A percentile compares a stretch with the other conserved stretches of the same genome.
phyloP scores from a whole-genome alignment of 2,888 invertebrate genomes.

The Dicycla oo region DNA sequence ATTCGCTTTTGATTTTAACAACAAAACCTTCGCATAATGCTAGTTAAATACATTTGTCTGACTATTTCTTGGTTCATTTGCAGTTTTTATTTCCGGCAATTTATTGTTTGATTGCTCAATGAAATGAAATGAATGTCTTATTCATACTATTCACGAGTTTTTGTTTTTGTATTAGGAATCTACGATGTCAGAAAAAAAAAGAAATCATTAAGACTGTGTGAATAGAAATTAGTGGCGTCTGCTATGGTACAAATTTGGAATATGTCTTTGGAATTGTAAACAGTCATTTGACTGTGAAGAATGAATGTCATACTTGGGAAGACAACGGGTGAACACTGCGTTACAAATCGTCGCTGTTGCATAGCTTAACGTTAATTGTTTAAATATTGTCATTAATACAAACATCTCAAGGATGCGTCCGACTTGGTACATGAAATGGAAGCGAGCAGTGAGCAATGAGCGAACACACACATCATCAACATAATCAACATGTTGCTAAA shows the following conservation, averaged over 20 bases:
- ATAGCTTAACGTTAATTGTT: slow-evolving; percentile 55
- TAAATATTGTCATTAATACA: slow-evolving; percentile 56
- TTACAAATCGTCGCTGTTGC: slow-evolving; percentile 54
- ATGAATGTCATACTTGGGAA: slow-evolving; percentile 40
- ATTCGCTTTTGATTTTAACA: slow-evolving; percentile 36
- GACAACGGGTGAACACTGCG: slow-evolving; percentile 38
- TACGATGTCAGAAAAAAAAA: neutral
- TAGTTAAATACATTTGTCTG: slow-evolving; percentile 31
- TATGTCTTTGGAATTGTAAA: slow-evolving; percentile 42
- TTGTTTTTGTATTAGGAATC: neutral
- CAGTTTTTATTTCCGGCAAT: slow-evolving; percentile 45
- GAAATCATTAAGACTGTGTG: neutral
- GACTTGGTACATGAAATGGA: slow-evolving; percentile 17
- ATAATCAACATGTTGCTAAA: slow-evolving; percentile 36
- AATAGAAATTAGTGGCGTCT: slow-evolving; percentile 8
- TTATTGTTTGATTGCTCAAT: slow-evolving; percentile 41
- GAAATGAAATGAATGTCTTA: slow-evolving; percentile 40
- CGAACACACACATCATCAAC: slow-evolving; percentile 31
- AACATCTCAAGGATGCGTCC: slow-evolving; percentile 57
- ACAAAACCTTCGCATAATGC: slow-evolving; percentile 12
- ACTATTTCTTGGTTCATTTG: slow-evolving; percentile 46
- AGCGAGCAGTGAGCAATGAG: slow-evolving; percentile 22
- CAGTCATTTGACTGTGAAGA: slow-evolving; percentile 40
- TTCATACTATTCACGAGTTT: slow-evolving; percentile 34
- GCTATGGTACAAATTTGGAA: slow-evolving; percentile 38